Conservation (phyloP, 2,888 invertebrate species). For the Tupiocoris notatus region DNA sequence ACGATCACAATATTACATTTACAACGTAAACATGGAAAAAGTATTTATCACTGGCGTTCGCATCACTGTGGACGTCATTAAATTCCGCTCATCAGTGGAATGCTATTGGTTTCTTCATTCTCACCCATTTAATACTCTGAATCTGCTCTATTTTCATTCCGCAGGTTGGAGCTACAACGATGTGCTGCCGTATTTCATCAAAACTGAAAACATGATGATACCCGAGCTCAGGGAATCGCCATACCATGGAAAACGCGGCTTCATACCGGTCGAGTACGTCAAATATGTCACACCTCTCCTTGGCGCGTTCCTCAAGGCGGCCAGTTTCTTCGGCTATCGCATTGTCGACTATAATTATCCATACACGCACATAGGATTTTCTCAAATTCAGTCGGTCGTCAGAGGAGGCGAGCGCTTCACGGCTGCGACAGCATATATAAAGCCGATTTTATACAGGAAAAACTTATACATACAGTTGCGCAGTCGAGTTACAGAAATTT, state of each 20-base stretch:
- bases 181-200: conserved; percentile 50
- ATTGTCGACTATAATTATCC: conserved; percentile 48
- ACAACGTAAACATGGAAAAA: too few species aligned
- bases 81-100: too few species aligned
- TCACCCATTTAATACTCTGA: too few species aligned
- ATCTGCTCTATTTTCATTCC: too few species aligned
- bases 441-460: conserved; percentile 57
- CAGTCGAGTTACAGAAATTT: conserved; percentile 59
- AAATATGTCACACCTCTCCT: conserved; percentile 46
- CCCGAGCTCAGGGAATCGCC: conserved; percentile 49
- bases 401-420: conserved; percentile 55
- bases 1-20: too few species aligned
- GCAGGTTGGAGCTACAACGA: conserved; percentile 51
- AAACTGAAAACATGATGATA: conserved; percentile 49
- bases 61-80: too few species aligned
- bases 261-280: conserved; percentile 45
- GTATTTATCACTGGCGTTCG: too few species aligned
- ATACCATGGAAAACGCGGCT: conserved; percentile 46
- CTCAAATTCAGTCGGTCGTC: conserved; percentile 48
- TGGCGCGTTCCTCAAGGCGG: conserved; percentile 47
- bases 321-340: conserved; percentile 46
- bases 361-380: conserved; percentile 49
- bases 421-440: conserved; percentile 63
- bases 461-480: conserved; percentile 62
- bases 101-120: too few species aligned